Conservation (phyloP, 2,888 invertebrate species). For the Serrognathus titanus region DNA sequence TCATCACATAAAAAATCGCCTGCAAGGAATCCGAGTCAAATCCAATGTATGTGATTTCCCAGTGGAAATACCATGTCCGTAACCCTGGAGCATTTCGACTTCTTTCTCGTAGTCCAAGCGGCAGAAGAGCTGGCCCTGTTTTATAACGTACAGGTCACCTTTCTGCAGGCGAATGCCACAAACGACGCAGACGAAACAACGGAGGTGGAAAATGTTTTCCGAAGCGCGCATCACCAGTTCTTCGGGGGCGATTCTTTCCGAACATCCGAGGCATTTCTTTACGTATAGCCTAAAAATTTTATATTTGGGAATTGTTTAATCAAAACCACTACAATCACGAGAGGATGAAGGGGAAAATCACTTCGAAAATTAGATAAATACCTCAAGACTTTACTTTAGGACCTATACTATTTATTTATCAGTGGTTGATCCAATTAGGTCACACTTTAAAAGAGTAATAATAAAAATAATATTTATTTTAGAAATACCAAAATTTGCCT, state of each 20-base stretch:
- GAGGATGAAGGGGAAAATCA: too few species aligned
- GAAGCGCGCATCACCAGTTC: constrained; percentile 78
- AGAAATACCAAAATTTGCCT: too few species aligned
- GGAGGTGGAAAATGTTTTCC: constrained; percentile 72
- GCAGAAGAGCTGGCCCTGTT: constrained; percentile 74
- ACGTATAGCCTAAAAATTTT: constrained; percentile 60
- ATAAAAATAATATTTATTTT: too few species aligned
- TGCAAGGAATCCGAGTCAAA: constrained; percentile 23
- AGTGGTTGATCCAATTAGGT: too few species aligned
- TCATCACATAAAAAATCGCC: constrained; percentile 61
- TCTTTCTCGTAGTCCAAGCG: constrained; percentile 78
- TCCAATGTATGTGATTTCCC: background rate
- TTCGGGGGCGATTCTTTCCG: constrained; percentile 66
- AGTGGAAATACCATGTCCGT: constrained; percentile 49
- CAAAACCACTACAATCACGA: too few species aligned
- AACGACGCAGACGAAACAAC: constrained; percentile 76
- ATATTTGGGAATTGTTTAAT: too few species aligned
- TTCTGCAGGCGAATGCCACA: constrained; percentile 73
- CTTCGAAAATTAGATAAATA: too few species aligned
- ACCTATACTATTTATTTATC: too few species aligned
- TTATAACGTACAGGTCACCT: constrained; percentile 78
- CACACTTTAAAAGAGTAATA: too few species aligned
- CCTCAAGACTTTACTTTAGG: too few species aligned
- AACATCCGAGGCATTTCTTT: constrained; percentile 72
- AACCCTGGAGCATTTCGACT: constrained; percentile 67